Evolutionary conservation across 2,113 vertebrate genomes (phyloP).

Genomic region (Colossoma macropomum): DNA sequence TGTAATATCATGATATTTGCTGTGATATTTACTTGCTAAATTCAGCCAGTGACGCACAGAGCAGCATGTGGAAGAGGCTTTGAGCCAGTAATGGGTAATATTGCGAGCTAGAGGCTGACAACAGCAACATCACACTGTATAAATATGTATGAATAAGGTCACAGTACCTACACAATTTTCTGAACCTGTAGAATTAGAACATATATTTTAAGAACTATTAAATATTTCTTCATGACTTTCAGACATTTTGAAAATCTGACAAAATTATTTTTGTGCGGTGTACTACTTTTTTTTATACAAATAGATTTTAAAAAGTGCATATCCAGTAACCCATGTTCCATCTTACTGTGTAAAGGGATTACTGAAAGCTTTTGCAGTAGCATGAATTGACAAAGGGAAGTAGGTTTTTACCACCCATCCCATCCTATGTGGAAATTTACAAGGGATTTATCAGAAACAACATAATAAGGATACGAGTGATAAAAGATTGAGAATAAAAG

Average conservation of each 20-base stretch:
- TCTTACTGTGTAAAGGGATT: too few relatives aligned
- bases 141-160: background rate
- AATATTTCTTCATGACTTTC: background rate
- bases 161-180: background rate
- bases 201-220: background rate
- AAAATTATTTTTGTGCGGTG: background rate
- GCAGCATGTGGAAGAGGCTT: background rate
- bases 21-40: background rate
- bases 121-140: background rate
- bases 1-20: background rate
- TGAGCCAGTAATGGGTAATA: background rate
- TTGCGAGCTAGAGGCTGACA: background rate
- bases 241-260: background rate
- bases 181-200: background rate
- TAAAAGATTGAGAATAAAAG: too few relatives aligned
- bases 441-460: too few relatives aligned
- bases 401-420: too few relatives aligned
- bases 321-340: too few relatives aligned
- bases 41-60: background rate
- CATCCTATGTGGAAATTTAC: too few relatives aligned
- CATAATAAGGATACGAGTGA: too few relatives aligned
- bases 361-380: background rate
- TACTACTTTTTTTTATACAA: too few relatives aligned
- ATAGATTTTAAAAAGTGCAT: too few relatives aligned
- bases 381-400: too few relatives aligned